Evolutionary conservation across 35 echinoderm and acorn worm genomes (phyloP).

Genomic region (Chiridota heheva): DNA sequence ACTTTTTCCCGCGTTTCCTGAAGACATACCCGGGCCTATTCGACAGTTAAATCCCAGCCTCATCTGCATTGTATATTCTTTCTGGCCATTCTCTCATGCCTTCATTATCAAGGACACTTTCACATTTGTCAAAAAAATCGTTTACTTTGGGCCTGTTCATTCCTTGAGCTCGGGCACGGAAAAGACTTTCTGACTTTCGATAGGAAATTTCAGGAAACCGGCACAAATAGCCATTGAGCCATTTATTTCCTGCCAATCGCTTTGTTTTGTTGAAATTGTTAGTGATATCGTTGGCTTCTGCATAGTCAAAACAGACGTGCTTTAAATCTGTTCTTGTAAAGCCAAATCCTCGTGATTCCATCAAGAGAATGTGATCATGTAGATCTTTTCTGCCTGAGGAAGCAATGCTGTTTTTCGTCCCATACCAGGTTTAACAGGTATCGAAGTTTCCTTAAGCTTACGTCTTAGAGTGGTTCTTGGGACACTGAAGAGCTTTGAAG

Average conservation of each 20-base stretch:
- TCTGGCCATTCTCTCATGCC: conserved; percentile 7
- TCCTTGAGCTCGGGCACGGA: neutral
- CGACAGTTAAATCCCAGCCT: neutral
- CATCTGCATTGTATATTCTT: conserved; percentile 28
- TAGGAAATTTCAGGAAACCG: conserved; percentile 17
- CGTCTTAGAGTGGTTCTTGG: conserved; percentile 23
- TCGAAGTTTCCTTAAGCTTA: conserved; percentile 23
- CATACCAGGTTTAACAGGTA: conserved; percentile 19
- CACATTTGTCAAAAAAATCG: conserved; percentile 14
- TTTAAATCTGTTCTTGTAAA: conserved; percentile 20
- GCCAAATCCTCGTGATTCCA: conserved; percentile 22
- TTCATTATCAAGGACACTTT: conserved; percentile 25
- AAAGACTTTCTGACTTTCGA: neutral
- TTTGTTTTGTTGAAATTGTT: conserved; percentile 32
- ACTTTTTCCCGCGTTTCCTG: neutral
- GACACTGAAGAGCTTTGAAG: conserved; percentile 20
- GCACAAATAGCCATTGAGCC: too few species aligned
- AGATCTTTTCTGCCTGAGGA: conserved; percentile 21
- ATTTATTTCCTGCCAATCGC: too few species aligned
- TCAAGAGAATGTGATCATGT: conserved; percentile 25
- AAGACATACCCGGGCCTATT: neutral
- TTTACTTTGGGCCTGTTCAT: conserved; percentile 18
- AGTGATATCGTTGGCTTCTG: neutral
- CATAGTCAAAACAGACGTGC: conserved; percentile 19
- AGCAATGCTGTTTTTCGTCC: conserved; percentile 20